Conservation (phyloP, 1,140 invertebrate species). For the Adoxophyes honmai region DNA sequence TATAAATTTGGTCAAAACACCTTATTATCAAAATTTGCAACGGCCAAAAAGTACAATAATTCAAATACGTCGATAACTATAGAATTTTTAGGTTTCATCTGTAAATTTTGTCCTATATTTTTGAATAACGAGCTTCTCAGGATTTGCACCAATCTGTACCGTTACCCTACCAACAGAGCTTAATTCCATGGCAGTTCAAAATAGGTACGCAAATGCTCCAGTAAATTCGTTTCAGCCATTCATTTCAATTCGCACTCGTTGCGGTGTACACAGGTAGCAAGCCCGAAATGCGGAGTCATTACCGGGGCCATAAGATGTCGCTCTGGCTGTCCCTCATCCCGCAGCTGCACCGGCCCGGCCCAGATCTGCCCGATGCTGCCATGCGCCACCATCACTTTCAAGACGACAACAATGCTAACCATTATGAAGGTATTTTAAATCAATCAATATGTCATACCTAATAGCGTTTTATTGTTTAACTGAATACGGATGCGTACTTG, state of each 20-base stretch:
- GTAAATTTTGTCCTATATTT: too few species aligned
- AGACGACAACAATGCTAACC: conserved; percentile 71
- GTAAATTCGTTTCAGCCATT: neutral
- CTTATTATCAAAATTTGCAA: too few species aligned
- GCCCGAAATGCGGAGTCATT: conserved; percentile 89
- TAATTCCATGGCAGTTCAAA: too few species aligned
- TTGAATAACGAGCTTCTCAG: too few species aligned
- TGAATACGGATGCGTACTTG: too few species aligned
- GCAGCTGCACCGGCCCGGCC: conserved; percentile 88
- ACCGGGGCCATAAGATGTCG: conserved; percentile 93
- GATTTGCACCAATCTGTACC: too few species aligned
- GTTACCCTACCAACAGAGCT: neutral
- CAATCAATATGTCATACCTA: too few species aligned
- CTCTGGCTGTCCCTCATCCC: conserved; percentile 95
- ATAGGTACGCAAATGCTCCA: neutral
- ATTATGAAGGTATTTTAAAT: conserved; percentile 54
- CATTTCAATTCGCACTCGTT: conserved; percentile 29
- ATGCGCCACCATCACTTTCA: conserved; percentile 90
- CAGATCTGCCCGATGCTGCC: conserved; percentile 75
- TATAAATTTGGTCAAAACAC: too few species aligned
- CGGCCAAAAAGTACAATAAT: too few species aligned
- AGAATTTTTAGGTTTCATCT: too few species aligned
- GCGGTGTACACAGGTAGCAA: conserved; percentile 80
- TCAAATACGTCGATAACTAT: too few species aligned
- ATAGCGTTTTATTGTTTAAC: too few species aligned